Evolutionary conservation across 2,113 vertebrate species (phyloP), one percentile per base, ranked within the genome.

Genomic region (Protobothrops mucrosquamatus): DNA sequence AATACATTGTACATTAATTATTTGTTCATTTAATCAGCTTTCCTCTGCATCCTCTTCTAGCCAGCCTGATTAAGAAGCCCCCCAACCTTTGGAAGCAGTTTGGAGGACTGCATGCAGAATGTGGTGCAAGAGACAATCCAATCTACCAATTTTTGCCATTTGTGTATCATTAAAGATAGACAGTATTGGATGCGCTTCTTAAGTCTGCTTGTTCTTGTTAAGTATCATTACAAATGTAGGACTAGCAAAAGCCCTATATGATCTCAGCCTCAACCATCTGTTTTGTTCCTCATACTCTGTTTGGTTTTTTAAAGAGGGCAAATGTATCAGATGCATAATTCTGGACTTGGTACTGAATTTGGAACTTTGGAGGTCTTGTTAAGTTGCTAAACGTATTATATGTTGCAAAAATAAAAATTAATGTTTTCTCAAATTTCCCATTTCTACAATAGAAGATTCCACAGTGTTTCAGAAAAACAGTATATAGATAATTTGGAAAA

Each of bases 371-470:
- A 81, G 46, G 69, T 5, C 29, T 48, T 43, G 34, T 39, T 43
- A 39, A 26, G 57, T 14, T n/a, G 15, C 39, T 92, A 24, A 22
- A 18, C n/a, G 59, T 39, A 46, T 22, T 22, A 59, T 22, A 43
- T 74, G 12, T 6, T 56, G 48, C 24, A 85, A 0, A 1, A 46
- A 6, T 81, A 22, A 54, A 93, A 93, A 90, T 46, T 64, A 54
- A 56, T 57, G 88, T 52, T 18, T 92, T 94, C 34, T 85, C 88
- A 88, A 23, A 39, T 15, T 8, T 51, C 94, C 74, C 46, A 15
- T 93, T 39, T 34, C 24, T 48, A 43, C 1, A 22, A 54, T 91
- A 57, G 34, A 51, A 92, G 29, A 91, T 3, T 5, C 29, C n/a
- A 81, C 34, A 39, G 39, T 7, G 34, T 26, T 88, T 39, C 57